A percentile compares a stretch with the other conserved stretches of the same genome.
Conservation (phyloP, 2,888 invertebrate species). For the Sericinus montela region DNA sequence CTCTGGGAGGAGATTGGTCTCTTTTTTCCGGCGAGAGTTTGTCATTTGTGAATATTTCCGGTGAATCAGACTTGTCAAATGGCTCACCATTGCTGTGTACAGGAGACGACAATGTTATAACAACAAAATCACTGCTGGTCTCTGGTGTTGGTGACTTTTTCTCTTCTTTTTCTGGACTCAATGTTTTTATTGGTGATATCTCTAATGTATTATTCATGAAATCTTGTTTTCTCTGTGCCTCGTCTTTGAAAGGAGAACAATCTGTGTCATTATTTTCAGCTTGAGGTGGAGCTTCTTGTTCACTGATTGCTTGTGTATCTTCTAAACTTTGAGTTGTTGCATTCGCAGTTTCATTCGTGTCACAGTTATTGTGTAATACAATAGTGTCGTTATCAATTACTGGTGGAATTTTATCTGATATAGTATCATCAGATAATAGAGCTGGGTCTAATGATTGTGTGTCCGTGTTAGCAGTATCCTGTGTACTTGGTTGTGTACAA, state of each 20-base stretch:
- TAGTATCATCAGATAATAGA: slow-evolving; percentile 16
- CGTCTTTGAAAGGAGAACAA: slow-evolving; percentile 60
- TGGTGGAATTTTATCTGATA: slow-evolving; percentile 15
- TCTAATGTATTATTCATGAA: slow-evolving; percentile 78
- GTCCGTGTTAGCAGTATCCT: slow-evolving; percentile 46
- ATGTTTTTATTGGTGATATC: slow-evolving; percentile 79
- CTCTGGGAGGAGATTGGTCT: slow-evolving; percentile 61
- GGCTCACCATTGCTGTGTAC: slow-evolving; percentile 64
- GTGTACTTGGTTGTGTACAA: slow-evolving; percentile 28
- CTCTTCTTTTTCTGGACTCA: slow-evolving; percentile 54
- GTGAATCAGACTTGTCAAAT: slow-evolving; percentile 54
- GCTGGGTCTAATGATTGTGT: slow-evolving; percentile 47
- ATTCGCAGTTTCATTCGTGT: slow-evolving; percentile 18
- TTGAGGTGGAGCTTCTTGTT: slow-evolving; percentile 23
- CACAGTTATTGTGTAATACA: slow-evolving; percentile 9
- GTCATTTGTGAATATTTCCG: slow-evolving; percentile 70
- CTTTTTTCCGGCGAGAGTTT: slow-evolving; percentile 62
- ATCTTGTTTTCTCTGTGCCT: slow-evolving; percentile 65
- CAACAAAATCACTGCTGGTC: slow-evolving; percentile 54
- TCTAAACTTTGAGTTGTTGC: slow-evolving; percentile 27
- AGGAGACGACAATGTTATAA: slow-evolving; percentile 58
- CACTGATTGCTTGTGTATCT: slow-evolving; percentile 30
- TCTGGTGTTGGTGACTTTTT: slow-evolving; percentile 54
- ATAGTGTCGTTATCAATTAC: slow-evolving; percentile 18
- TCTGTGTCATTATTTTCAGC: slow-evolving; percentile 33